These are phyloP conservation scores for Spicauda simplicius DNA, from an alignment of 2,888 invertebrate genomes.

Conservation along the genomic window DNA sequence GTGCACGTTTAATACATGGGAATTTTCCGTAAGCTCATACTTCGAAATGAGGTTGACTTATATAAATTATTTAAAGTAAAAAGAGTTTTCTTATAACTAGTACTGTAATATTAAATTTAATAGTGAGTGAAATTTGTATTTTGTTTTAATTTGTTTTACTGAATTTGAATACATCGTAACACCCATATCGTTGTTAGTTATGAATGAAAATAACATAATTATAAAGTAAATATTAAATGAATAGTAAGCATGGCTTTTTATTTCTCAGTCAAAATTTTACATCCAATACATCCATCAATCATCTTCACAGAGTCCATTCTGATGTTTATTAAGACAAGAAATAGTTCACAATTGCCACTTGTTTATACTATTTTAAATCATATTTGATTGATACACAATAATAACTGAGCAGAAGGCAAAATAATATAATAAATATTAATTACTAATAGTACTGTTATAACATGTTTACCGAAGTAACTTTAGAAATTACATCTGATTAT, in stretches of 20 bases:
- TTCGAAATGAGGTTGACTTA: constrained; percentile 80
- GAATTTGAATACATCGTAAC: constrained; percentile 84
- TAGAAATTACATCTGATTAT: constrained; percentile 36
- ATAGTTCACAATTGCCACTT: background rate
- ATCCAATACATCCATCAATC: constrained; percentile 17
- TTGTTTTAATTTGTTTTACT: constrained; percentile 84
- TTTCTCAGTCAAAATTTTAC: constrained; percentile 52
- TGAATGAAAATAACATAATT: constrained; percentile 85
- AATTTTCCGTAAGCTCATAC: constrained; percentile 73
- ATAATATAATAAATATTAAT: background rate
- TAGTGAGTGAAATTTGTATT: constrained; percentile 85
- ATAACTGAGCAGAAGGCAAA: background rate
- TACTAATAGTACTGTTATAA: constrained; percentile 18
- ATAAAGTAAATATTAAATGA: constrained; percentile 85
- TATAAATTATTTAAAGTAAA: constrained; percentile 81
- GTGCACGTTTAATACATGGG: constrained; percentile 78
- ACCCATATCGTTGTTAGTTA: constrained; percentile 86
- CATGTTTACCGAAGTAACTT: constrained; percentile 35
- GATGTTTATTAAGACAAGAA: no score
- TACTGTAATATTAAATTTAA: constrained; percentile 83
- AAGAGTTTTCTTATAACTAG: constrained; percentile 79
- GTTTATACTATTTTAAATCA: background rate
- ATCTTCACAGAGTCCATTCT: background rate
- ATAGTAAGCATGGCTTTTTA: constrained; percentile 79
- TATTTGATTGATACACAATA: background rate